phyloP scores from a whole-genome alignment of 2,113 vertebrate genomes.

The Aegotheles bennettii region DNA sequence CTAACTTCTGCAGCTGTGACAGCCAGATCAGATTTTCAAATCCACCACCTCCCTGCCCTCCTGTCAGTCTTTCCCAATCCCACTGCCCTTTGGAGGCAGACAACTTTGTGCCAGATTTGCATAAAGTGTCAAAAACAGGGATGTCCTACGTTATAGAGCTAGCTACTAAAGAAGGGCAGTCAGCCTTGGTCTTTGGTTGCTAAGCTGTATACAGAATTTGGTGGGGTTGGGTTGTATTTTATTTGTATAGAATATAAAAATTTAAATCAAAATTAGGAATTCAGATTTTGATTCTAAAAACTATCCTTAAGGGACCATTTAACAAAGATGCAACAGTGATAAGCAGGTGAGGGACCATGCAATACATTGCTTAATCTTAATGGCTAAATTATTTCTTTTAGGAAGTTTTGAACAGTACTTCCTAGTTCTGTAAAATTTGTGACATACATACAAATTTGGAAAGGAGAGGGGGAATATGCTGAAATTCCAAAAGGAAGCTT shows the following conservation, averaged over 20 bases:
- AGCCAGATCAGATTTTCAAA: not conserved
- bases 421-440: not conserved
- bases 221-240: not conserved
- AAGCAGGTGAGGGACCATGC: not conserved
- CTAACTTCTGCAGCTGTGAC: not conserved
- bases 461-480: not conserved
- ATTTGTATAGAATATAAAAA: not conserved
- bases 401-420: not conserved
- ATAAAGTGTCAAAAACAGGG: not conserved
- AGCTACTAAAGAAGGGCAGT: not conserved
- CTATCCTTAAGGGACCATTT: not conserved
- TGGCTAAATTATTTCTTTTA: not conserved
- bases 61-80: not conserved
- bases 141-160: not conserved
- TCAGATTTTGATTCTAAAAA: not conserved
- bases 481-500: not conserved
- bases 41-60: not conserved
- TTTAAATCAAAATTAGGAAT: not conserved
- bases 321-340: not conserved
- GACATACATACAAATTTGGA: not conserved
- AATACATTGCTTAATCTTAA: not conserved
- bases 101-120: not conserved
- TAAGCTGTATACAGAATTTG: not conserved
- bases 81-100: not conserved
- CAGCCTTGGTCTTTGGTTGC: not conserved